Evolutionary conservation across 2,113 vertebrate genomes (phyloP).

Genomic region (Pituophis catenifer): DNA sequence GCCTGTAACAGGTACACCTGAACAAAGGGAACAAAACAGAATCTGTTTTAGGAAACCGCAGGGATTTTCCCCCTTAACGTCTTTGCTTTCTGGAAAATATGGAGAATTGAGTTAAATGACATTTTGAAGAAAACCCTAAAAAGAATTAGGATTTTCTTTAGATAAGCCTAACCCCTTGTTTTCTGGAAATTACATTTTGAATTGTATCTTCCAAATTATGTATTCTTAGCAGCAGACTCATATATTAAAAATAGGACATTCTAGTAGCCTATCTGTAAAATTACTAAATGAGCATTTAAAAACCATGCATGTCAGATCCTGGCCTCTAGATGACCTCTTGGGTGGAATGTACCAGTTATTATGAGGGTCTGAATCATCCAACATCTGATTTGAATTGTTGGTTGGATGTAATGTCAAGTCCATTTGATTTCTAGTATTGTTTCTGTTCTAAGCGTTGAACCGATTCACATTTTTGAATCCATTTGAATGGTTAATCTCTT

Average conservation of each 20-base stretch:
- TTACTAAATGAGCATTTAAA: slow-evolving; percentile 20
- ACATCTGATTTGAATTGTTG: background rate
- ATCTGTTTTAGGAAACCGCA: slow-evolving; percentile 58
- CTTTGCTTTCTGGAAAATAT: slow-evolving; percentile 57
- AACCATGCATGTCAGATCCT: slow-evolving; percentile 25
- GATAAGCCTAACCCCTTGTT: background rate
- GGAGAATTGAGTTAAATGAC: slow-evolving; percentile 30
- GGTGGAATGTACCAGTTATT: slow-evolving; percentile 60
- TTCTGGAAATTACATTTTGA: background rate
- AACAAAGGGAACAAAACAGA: slow-evolving; percentile 46
- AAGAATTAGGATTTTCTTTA: background rate
- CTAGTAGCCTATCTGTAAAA: fast-evolving
- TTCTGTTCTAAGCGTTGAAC: background rate
- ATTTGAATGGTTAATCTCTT: background rate
- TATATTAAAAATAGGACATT: background rate
- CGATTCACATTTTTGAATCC: background rate
- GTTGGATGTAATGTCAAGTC: background rate
- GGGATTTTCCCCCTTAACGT: slow-evolving; percentile 48
- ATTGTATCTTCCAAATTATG: background rate
- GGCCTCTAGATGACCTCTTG: slow-evolving; percentile 57
- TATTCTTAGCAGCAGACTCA: background rate
- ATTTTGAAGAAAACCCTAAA: slow-evolving; percentile 46
- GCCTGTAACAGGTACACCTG: slow-evolving; percentile 43
- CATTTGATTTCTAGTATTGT: background rate
- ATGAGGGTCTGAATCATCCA: background rate